Evolutionary conservation across 2,888 invertebrate species (phyloP).

Genomic region (Thelaira solivaga): DNA sequence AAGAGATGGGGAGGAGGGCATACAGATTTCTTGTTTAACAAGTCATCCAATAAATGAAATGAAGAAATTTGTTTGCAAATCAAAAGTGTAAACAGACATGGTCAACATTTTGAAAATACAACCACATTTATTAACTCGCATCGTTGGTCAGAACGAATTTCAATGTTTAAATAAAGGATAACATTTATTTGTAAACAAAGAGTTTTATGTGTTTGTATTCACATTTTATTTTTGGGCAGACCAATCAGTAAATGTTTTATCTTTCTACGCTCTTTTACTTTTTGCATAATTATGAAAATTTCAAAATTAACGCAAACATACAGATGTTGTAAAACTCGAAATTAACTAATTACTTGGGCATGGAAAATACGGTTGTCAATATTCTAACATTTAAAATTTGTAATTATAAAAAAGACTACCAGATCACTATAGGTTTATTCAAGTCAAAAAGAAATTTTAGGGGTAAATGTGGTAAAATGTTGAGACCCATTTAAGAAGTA

Average conservation of each 20-base stretch:
- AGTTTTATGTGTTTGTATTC: not conserved
- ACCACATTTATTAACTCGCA: not conserved
- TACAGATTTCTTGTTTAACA: conserved; percentile 44
- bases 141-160: conserved; percentile 20
- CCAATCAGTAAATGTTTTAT: conserved; percentile 59
- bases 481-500: too few species aligned
- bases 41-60: conserved; percentile 60
- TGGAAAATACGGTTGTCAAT: not conserved
- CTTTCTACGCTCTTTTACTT: conserved; percentile 15
- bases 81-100: conserved; percentile 56
- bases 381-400: too few species aligned
- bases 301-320: not conserved
- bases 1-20: not conserved
- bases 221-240: conserved; percentile 25
- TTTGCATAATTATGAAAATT: conserved; percentile 12
- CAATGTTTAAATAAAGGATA: conserved; percentile 52
- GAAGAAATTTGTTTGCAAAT: conserved; percentile 61
- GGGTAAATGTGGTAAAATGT: too few species aligned
- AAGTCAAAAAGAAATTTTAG: too few species aligned
- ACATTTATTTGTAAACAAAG: conserved; percentile 50
- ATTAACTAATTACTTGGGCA: conserved; percentile 23
- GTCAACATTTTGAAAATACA: conserved; percentile 37
- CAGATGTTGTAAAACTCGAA: conserved; percentile 36
- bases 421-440: too few species aligned
- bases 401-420: too few species aligned